Evolutionary conservation across 1,140 invertebrate species (phyloP), one percentile per base, ranked within the genome.

Genomic region (Danaus plexippus): DNA sequence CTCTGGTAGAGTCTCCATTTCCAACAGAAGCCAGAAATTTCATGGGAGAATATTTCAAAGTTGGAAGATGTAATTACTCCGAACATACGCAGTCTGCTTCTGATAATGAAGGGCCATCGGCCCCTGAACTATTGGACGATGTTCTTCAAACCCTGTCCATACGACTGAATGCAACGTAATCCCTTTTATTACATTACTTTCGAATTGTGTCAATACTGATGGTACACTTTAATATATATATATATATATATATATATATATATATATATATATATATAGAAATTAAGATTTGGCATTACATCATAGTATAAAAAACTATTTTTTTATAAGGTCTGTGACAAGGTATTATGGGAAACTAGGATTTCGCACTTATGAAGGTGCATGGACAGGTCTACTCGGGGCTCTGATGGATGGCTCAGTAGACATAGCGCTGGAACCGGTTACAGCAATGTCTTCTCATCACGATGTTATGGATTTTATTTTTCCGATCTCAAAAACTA

Each of bases 351-450:
- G 87, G 51, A 89, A 89, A 63, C 72, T 91, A 1, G 90, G 90
- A 1, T 88, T 88, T 9, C 78, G 89, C 46, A 87, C 87, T 5
- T 89, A 89, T 42, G 89, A 90, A 71, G 85, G 85, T 0, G 83
- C 88, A 3, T 91, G 89, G 89, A 89, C 87, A 0, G 88, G 90
- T 53, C 80, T 92, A 32, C 80, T 91, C 1, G 90, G 90, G 5
- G 89, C 88, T 11, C 84, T 91, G 1, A 86, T 89, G 11, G 69
- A 80, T 5, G 85, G 87, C 9, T 82, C 87, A 2, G 86, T 91
- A 0, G 91, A 92, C 53, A 73, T 91, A 22, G 90, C 89, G 0
- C 64, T 91, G 12, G 90, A 90, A 55, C 89, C 89, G 4, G 89
- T 91, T 2, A 90, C 89, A 0, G 87, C 88, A 0, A 87, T 87